Base-by-base conservation (phyloP, 2,888 invertebrate species). In the Blomia tropicalis region DNA sequence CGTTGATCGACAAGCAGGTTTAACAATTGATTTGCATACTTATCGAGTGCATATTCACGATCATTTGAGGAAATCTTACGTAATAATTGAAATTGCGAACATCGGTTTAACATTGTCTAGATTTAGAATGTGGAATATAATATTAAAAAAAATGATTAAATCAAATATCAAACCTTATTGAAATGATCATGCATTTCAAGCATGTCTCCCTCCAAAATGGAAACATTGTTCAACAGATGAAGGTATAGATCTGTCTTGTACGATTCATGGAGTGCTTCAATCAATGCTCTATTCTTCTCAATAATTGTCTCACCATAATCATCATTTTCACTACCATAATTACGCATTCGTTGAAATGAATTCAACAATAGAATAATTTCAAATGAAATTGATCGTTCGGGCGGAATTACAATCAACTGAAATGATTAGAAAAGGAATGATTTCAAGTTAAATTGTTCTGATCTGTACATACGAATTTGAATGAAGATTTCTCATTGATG, bases 161-260 rank as follows among this genome's bases (percentile, higher is more conserved):
- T 14, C 51, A 47, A 14, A 7, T 11, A 11, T 25, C 51, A 25
- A 25, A 27, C 51, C 51, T 47, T n/a, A 47, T 47, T 47, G 22
- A 25, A 47, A 47, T 27, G 51, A 7, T 47, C n/a, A 19, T 47
- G 51, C 7, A n/a, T 11, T 47, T 47, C 51, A 27, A 47, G 51
- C 14, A 47, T 7, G n/a, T 47, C 51, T 25, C n/a, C 14, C 51
- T 47, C 51, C 14, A 47, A 27, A 47, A 47, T 27, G 51, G 51
- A 47, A 7, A 47, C 51, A 47, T 47, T 47, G 51, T 47, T 47
- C 51, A 47, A 27, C 51, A 47, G 22, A n/a, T 47, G n/a, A 22
- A 47, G 27, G 22, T 47, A 47, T 22, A 47, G 5, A n/a, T n/a
- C 27, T n/a, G 14, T 27, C 22, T 25, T 14, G 51, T 47, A 7